phyloP scores from a whole-genome alignment of 2,113 vertebrate species.

The Aleadryas rufinucha region DNA sequence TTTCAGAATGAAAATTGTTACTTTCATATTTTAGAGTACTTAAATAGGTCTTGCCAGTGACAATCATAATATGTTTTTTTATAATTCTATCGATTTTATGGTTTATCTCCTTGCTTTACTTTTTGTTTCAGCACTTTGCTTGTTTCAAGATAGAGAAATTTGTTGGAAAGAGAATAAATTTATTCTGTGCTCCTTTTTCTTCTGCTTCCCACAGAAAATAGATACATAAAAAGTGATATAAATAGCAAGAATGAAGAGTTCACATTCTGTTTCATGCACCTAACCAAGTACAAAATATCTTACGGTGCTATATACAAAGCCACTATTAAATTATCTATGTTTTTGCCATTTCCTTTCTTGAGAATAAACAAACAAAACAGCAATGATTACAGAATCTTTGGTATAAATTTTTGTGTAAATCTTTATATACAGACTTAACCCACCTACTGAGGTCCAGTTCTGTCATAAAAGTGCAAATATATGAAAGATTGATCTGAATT shows the following conservation, averaged over 20 bases:
- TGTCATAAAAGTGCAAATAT: neutral
- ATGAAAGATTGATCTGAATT: neutral
- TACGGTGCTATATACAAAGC: accelerated
- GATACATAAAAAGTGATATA: neutral
- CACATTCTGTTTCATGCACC: neutral
- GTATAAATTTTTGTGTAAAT: neutral
- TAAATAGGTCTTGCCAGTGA: neutral
- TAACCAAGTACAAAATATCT: neutral
- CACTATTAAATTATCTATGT: neutral
- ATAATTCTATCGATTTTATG: neutral
- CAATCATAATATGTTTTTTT: neutral
- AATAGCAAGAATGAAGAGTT: neutral
- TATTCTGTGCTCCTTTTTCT: neutral
- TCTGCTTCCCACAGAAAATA: neutral
- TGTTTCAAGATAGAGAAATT: neutral
- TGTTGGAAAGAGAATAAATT: neutral
- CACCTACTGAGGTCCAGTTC: neutral
- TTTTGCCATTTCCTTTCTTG: neutral
- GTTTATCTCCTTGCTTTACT: neutral
- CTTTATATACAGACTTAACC: neutral
- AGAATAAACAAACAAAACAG: neutral
- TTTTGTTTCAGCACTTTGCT: neutral
- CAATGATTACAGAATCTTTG: neutral
- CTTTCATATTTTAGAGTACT: neutral
- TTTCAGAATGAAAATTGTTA: neutral